Evolutionary conservation across 2,888 invertebrate species (phyloP).

Genomic region (Arenicola marina): DNA sequence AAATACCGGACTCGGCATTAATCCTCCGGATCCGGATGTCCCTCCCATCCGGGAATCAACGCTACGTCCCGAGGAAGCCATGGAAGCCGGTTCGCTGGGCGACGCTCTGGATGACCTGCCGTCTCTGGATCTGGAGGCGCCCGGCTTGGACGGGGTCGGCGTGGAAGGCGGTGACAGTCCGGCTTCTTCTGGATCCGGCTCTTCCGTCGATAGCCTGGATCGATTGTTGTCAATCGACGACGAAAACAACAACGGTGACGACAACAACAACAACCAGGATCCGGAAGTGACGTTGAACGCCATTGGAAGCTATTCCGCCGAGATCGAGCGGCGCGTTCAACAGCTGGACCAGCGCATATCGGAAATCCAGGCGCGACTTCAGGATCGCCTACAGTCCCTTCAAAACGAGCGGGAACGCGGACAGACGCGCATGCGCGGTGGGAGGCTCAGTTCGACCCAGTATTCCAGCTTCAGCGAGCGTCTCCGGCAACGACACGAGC

Average conservation of each 20-base stretch:
- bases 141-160: background rate
- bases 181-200: background rate
- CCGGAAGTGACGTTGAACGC: background rate
- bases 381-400: conserved; percentile 12
- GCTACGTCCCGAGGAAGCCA: no score
- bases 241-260: background rate
- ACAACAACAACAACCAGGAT: background rate
- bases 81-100: no score
- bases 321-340: conserved; percentile 5
- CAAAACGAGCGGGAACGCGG: conserved; percentile 2
- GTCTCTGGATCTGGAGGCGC: background rate
- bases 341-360: conserved; percentile 10
- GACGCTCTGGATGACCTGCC: background rate
- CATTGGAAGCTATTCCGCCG: conserved; percentile 9
- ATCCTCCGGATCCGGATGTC: background rate
- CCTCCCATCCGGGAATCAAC: background rate
- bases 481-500: conserved; percentile 15
- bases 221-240: background rate
- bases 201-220: background rate
- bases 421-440: background rate
- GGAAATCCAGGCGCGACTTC: conserved; percentile 20
- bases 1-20: background rate
- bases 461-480: conserved; percentile 6
- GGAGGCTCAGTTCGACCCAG: background rate
- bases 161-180: background rate